Base-by-base conservation (phyloP, 2,888 invertebrate species). In the Seira musarum region DNA sequence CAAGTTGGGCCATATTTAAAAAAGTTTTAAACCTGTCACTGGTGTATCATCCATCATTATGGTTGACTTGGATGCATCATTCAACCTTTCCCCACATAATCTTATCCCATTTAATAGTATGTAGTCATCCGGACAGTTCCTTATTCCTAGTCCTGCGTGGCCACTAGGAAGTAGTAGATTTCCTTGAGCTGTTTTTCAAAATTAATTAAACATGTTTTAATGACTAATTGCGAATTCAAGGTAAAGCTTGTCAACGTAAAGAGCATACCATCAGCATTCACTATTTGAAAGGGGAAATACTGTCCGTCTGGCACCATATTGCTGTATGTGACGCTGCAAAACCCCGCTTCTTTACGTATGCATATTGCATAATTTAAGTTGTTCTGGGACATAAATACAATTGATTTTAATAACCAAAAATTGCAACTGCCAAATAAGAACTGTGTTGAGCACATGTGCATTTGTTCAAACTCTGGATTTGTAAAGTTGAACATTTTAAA, bases 301-400 rank as follows among this genome's bases (percentile, higher is more conserved):
- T 90, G 88, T 24, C 90, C 90, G 67, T 90, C 83, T 2, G 84
- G 84, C 5, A 81, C 82, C n/a, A 74, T 61, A 67, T 85, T 85
- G 60, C 80, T 72, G 67, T 79, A 94, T 0, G 92, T 93, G 15
- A 94, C 89, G 64, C 92, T 92, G 88, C 94, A 94, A 70, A 91
- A 91, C 30, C 91, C 92, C 40, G 91, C 88, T 35, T 90, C 90
- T 80, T 93, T 91, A 85, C 91, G 88, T 82, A 94, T 91, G 87
- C 94, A 94, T 83, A 94, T 93, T 0, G 92, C 94, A 88, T 94
- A 94, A 88, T 94, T 94, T 2, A 94, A 88, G 88, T 94, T 93
- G 87, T 94, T 94, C 94, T 94, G 88, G 17, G 17, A 15, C 17
- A 53, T 8, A 3, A 53, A 53, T 35, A 91, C 92, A 64, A 19